phyloP scores from a whole-genome alignment of 2,888 invertebrate genomes.

The Epinotia ramella region DNA sequence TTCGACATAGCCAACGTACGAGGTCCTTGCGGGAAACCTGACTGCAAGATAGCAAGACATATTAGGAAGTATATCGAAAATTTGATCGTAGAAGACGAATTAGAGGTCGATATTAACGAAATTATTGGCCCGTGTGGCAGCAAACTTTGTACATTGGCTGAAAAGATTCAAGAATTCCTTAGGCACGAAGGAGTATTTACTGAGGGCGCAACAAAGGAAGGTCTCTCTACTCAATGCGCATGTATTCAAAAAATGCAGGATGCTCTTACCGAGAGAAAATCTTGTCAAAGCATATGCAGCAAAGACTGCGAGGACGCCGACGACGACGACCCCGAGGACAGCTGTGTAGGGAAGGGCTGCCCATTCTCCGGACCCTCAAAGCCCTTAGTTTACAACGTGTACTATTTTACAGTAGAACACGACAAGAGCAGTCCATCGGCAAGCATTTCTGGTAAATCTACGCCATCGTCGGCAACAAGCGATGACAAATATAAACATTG shows the following conservation, averaged over 20 bases:
- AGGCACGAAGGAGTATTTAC: slow-evolving; percentile 70
- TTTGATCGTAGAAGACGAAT: slow-evolving; percentile 72
- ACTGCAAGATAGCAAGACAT: slow-evolving; percentile 77
- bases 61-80: slow-evolving; percentile 75
- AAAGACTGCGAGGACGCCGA: slow-evolving; percentile 65
- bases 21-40: slow-evolving; percentile 77
- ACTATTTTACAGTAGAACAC: slow-evolving; percentile 76
- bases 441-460: slow-evolving; percentile 46
- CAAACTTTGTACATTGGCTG: slow-evolving; percentile 71
- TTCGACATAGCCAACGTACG: slow-evolving; percentile 76
- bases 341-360: slow-evolving; percentile 66
- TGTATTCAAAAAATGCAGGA: slow-evolving; percentile 72
- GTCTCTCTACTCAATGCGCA: slow-evolving; percentile 76
- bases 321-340: slow-evolving; percentile 53
- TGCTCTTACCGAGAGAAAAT: slow-evolving; percentile 59
- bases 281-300: slow-evolving; percentile 63
- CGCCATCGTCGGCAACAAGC: slow-evolving; percentile 48
- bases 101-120: slow-evolving; percentile 67
- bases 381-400: slow-evolving; percentile 68
- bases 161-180: slow-evolving; percentile 73
- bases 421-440: slow-evolving; percentile 48
- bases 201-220: slow-evolving; percentile 60
- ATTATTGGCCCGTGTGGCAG: slow-evolving; percentile 79
- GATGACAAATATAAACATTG: slow-evolving; percentile 63
- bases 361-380: slow-evolving; percentile 56